Conservation (phyloP, 2,113 vertebrate species). For the Elachura formosa region DNA sequence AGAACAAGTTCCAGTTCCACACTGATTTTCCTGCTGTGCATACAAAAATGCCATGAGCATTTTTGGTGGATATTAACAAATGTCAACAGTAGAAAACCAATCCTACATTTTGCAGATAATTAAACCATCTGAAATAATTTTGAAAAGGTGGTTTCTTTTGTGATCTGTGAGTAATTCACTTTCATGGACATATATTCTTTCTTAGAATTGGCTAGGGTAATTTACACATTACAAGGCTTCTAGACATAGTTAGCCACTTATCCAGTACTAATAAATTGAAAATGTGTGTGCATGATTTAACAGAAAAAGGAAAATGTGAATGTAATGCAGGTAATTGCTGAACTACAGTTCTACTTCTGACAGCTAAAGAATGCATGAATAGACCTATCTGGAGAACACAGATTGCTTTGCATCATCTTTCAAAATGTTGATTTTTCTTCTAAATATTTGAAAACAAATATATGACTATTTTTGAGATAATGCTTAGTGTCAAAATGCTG, state of each 20-base stretch:
- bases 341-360: neutral
- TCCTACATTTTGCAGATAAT: conserved; percentile 51
- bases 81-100: conserved; percentile 47
- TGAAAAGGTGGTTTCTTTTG: conserved; percentile 57
- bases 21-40: conserved; percentile 53
- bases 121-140: conserved; percentile 58
- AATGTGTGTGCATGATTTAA: conserved; percentile 51
- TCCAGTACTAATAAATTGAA: conserved; percentile 47
- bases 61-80: conserved; percentile 64
- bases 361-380: conserved; percentile 2
- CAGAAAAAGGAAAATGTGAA: conserved; percentile 30
- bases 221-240: conserved; percentile 56
- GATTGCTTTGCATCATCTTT: neutral
- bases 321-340: conserved; percentile 38
- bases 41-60: conserved; percentile 56
- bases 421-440: conserved; percentile 6
- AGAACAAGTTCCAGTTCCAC: conserved; percentile 53
- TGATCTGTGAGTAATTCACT: conserved; percentile 60
- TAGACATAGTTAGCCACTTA: conserved; percentile 34
- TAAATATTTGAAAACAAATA: conserved; percentile 9
- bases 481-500: neutral
- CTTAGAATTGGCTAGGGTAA: conserved; percentile 40
- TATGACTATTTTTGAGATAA: neutral
- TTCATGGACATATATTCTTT: conserved; percentile 40
- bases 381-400: neutral